Conservation (phyloP, 2,113 vertebrate species). For the Chaetodon auriga region DNA sequence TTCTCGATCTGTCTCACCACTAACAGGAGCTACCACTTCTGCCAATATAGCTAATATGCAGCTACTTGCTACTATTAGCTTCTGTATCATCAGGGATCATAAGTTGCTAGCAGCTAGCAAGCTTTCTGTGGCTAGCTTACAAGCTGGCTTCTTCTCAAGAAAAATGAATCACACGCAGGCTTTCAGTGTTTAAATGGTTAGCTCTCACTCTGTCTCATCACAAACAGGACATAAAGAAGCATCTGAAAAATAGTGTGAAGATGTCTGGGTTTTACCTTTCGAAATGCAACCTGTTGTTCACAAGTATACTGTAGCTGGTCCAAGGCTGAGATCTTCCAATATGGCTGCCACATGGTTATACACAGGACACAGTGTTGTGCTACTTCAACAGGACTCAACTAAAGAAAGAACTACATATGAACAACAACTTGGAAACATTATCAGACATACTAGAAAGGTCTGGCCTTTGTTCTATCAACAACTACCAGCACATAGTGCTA, state of each 20-base stretch:
- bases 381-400: background rate
- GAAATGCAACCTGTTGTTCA: background rate
- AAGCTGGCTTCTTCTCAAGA: background rate
- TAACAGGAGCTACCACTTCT: background rate
- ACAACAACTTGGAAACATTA: background rate
- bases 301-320: background rate
- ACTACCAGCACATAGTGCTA: background rate
- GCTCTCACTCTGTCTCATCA: background rate
- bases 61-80: background rate
- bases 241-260: background rate
- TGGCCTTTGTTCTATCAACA: no score
- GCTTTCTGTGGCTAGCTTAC: no score
- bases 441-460: background rate
- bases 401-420: background rate
- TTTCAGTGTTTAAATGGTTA: background rate
- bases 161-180: background rate
- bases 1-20: background rate
- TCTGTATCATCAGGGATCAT: background rate
- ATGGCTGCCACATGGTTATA: background rate
- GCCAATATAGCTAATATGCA: background rate
- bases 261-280: conserved; percentile 1
- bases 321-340: background rate
- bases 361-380: background rate
- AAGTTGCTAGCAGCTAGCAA: background rate
- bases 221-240: background rate